Conservation (phyloP, 1,140 invertebrate species). For the Centruroides vittatus region DNA sequence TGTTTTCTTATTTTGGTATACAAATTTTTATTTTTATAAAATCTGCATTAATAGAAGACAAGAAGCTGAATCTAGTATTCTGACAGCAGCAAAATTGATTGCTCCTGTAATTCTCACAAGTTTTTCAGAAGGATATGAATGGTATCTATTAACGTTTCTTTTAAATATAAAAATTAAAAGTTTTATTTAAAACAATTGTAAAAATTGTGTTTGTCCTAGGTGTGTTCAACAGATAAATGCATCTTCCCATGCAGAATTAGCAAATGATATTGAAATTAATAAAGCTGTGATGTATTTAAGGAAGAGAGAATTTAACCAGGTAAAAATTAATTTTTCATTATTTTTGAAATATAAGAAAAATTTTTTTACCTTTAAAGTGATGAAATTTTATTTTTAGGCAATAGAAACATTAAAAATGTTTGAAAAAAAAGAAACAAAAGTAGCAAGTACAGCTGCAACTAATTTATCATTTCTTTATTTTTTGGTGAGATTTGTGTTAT, state of each 20-base stretch:
- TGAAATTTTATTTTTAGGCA: slow-evolving; percentile 29
- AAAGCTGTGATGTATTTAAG: slow-evolving; percentile 81
- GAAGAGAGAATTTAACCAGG: slow-evolving; percentile 60
- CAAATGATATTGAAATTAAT: slow-evolving; percentile 82
- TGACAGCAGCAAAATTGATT: slow-evolving; percentile 83
- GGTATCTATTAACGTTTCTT: background rate
- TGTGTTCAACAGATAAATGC: slow-evolving; percentile 61
- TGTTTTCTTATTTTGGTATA: too few relatives aligned
- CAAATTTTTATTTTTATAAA: too few relatives aligned
- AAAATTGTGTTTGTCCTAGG: slow-evolving; percentile 37
- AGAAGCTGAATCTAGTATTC: slow-evolving; percentile 68
- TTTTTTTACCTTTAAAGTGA: background rate
- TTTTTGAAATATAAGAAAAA: background rate
- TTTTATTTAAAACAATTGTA: slow-evolving; percentile 11
- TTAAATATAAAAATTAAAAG: too few relatives aligned
- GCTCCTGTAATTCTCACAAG: slow-evolving; percentile 66
- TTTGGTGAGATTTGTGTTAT: slow-evolving; percentile 40
- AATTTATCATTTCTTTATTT: slow-evolving; percentile 83
- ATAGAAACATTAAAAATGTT: slow-evolving; percentile 79
- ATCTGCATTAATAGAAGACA: slow-evolving; percentile 19
- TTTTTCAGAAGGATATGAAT: slow-evolving; percentile 49
- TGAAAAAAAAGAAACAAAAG: slow-evolving; percentile 69
- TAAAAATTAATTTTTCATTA: slow-evolving; percentile 10
- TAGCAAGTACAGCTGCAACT: slow-evolving; percentile 68
- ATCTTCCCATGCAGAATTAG: slow-evolving; percentile 58